Percentiles rank a stretch among this genome's conserved stretches.
Conservation (phyloP, 2,113 vertebrate species). For the Gnathonemus longibarbis region DNA sequence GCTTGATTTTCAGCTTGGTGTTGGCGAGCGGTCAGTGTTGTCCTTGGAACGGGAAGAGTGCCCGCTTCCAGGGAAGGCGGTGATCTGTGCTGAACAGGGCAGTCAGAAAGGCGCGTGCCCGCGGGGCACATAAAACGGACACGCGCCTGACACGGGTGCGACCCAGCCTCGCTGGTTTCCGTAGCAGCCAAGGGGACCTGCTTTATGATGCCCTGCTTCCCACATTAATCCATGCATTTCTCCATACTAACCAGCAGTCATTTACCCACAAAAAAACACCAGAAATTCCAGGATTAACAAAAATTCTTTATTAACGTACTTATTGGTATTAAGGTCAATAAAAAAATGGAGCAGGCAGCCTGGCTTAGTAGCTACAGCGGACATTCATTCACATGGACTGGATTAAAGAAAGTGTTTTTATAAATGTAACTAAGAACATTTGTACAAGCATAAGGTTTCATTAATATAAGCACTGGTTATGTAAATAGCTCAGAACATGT, state of each 20-base stretch:
- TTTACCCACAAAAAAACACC: neutral
- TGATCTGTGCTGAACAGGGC: neutral
- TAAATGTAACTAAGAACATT: slow-evolving; percentile 1
- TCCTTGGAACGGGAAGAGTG: neutral
- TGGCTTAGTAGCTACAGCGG: neutral
- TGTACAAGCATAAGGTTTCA: neutral
- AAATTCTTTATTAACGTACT: neutral
- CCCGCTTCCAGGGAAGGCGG: neutral
- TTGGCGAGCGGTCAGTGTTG: neutral
- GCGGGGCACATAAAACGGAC: neutral
- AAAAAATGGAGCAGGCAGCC: neutral
- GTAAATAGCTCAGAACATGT: neutral
- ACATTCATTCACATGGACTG: neutral
- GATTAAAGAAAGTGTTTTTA: slow-evolving; percentile 5
- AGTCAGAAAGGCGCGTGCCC: neutral
- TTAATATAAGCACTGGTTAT: neutral
- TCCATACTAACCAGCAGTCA: neutral
- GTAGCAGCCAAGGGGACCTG: neutral
- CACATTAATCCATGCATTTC: neutral
- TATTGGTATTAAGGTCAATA: neutral
- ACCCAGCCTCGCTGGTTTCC: neutral
- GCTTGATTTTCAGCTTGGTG: neutral
- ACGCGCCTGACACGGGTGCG: neutral
- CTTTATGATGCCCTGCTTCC: neutral
- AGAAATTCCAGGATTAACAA: neutral